phyloP scores from a whole-genome alignment of 2,888 invertebrate species.

The Ectobius pallidus region DNA sequence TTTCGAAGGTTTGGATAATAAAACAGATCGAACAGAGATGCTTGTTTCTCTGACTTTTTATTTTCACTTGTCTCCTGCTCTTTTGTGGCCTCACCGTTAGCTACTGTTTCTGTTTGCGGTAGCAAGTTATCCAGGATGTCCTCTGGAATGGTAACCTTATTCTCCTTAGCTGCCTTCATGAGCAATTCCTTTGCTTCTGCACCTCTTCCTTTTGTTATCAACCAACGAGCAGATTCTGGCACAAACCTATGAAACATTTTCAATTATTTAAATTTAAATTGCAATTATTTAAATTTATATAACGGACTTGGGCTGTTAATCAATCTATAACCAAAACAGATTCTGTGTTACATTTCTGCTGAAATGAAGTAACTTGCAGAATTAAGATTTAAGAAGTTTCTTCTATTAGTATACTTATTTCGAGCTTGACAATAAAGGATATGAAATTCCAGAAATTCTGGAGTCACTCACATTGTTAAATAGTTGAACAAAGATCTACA shows the following conservation, averaged over 20 bases:
- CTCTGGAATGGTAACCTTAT: constrained; percentile 63
- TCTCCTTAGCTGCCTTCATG: constrained; percentile 67
- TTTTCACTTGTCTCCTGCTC: constrained; percentile 53
- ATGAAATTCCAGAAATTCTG: too few species aligned
- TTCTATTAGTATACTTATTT: too few species aligned
- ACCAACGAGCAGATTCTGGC: constrained; percentile 77
- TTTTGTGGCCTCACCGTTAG: constrained; percentile 40
- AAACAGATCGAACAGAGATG: constrained; percentile 62
- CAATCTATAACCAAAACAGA: too few species aligned
- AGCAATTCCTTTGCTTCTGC: constrained; percentile 67
- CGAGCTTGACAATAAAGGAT: too few species aligned
- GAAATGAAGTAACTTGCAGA: too few species aligned
- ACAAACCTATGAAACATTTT: constrained; percentile 61
- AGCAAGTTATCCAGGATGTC: constrained; percentile 62
- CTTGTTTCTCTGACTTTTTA: constrained; percentile 52
- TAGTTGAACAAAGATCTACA: too few species aligned
- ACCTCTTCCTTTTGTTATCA: constrained; percentile 66
- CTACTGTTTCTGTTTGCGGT: constrained; percentile 40
- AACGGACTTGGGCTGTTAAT: too few species aligned
- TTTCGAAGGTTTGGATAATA: constrained; percentile 67
- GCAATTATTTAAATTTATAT: too few species aligned
- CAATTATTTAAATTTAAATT: too few species aligned
- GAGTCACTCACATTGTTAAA: too few species aligned
- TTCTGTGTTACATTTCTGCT: too few species aligned
- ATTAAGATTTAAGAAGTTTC: too few species aligned